Percentiles rank a stretch among this genome's conserved stretches.
phyloP scores from a whole-genome alignment of 1,140 invertebrate species.

The Artemia franciscana region DNA sequence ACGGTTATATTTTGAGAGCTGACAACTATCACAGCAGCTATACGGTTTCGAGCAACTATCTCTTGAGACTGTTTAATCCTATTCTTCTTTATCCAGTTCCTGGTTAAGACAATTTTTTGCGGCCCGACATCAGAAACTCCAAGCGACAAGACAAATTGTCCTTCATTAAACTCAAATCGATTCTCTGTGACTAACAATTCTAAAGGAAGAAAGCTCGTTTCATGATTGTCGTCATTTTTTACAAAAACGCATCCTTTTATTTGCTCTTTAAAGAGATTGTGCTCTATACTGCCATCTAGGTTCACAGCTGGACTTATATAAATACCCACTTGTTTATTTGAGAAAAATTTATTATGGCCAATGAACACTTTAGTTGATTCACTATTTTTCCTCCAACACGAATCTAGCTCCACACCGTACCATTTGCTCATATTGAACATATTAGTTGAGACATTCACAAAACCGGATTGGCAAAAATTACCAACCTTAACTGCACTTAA shows the following conservation, averaged over 20 bases:
- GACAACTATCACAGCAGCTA: slow-evolving; percentile 67
- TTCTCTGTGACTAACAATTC: slow-evolving; percentile 61
- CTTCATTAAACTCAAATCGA: slow-evolving; percentile 61
- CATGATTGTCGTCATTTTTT: slow-evolving; percentile 51
- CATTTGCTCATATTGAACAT: slow-evolving; percentile 47
- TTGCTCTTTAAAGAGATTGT: slow-evolving; percentile 65
- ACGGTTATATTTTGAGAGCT: slow-evolving; percentile 66
- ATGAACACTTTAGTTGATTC: slow-evolving; percentile 39
- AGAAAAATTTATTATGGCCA: slow-evolving; percentile 57
- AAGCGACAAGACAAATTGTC: slow-evolving; percentile 62
- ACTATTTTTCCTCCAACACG: slow-evolving; percentile 36
- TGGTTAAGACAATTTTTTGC: slow-evolving; percentile 60
- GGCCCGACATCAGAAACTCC: slow-evolving; percentile 64
- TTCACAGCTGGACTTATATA: slow-evolving; percentile 64
- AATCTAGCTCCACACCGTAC: slow-evolving; percentile 46
- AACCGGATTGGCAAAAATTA: slow-evolving; percentile 44
- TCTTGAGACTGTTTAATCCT: slow-evolving; percentile 64
- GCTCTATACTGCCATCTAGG: slow-evolving; percentile 47
- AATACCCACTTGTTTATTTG: slow-evolving; percentile 47
- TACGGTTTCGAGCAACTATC: slow-evolving; percentile 60
- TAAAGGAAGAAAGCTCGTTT: slow-evolving; percentile 37
- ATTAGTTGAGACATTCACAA: slow-evolving; percentile 62
- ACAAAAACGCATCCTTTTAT: slow-evolving; percentile 60
- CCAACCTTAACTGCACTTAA: slow-evolving; percentile 54
- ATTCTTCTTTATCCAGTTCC: slow-evolving; percentile 70